Conservation (phyloP, 30 jellyfish, hydroid and myxozoan genomes). For the Aurelia coerulea region DNA sequence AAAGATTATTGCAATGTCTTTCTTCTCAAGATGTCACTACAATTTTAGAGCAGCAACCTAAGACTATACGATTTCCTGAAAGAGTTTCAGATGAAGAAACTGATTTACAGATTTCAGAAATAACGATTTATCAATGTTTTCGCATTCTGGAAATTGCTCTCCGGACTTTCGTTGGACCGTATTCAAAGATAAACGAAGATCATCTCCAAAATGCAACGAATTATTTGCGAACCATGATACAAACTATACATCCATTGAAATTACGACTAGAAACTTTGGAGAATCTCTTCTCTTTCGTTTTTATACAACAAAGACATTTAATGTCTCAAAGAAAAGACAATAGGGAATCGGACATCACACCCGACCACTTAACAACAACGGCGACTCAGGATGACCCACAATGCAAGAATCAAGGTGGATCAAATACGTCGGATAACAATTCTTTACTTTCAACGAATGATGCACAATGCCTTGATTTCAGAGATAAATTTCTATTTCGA, state of each 20-base stretch:
- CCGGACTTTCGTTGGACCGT: not conserved
- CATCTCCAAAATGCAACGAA: not conserved
- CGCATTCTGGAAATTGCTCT: conserved; percentile 34
- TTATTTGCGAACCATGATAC: conserved; percentile 21
- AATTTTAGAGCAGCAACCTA: conserved; percentile 60
- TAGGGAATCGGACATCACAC: not conserved
- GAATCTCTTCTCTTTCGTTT: conserved; percentile 78
- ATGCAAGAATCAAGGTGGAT: not conserved
- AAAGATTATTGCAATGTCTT: conserved; percentile 42
- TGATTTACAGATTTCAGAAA: conserved; percentile 1
- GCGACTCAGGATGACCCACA: not conserved
- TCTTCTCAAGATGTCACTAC: conserved; percentile 55
- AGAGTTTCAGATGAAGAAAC: not conserved
- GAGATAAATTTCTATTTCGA: conserved; percentile 12
- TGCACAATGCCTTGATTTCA: too few relatives aligned
- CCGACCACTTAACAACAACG: not conserved
- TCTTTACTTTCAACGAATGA: too few relatives aligned
- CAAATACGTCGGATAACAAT: not conserved
- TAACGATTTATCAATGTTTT: conserved; percentile 50
- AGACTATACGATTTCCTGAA: not conserved
- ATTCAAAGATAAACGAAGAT: not conserved
- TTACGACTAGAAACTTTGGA: conserved; percentile 81
- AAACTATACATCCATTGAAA: conserved; percentile 47
- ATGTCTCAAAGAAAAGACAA: not conserved
- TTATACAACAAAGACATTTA: conserved; percentile 60